Conservation (phyloP, 1,140 invertebrate species). For the Drosophila athabasca region DNA sequence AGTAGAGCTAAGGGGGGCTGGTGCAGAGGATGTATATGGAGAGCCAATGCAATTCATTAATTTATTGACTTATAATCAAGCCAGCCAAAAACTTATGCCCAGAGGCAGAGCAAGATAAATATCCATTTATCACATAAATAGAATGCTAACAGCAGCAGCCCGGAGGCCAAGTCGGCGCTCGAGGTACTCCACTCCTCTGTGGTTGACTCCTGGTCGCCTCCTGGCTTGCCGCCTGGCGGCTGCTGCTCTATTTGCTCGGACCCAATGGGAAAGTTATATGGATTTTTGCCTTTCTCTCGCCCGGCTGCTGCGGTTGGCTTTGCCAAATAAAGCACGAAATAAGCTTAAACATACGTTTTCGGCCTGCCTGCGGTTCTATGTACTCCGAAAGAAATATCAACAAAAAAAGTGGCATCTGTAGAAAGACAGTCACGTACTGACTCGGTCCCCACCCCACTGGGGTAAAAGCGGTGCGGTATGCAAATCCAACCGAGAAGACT, state of each 20-base stretch:
- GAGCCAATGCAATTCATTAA: constrained; percentile 68
- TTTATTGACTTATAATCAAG: constrained; percentile 77
- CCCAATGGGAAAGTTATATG: constrained; percentile 18
- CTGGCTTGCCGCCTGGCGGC: no score
- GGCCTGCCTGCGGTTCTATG: constrained; percentile 40
- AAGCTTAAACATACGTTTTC: constrained; percentile 56
- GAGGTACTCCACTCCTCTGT: constrained; percentile 23
- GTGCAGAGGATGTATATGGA: neutral
- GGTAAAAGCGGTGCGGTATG: constrained; percentile 31
- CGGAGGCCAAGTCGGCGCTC: constrained; percentile 2
- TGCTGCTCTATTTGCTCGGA: constrained; percentile 7
- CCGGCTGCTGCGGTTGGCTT: constrained; percentile 41
- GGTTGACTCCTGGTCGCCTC: neutral
- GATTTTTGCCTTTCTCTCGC: constrained; percentile 35
- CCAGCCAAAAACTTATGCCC: constrained; percentile 51
- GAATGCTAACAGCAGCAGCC: constrained; percentile 33
- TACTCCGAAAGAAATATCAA: constrained; percentile 28
- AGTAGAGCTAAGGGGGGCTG: constrained; percentile 26
- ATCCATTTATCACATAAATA: constrained; percentile 60
- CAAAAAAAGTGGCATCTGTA: constrained; percentile 21
- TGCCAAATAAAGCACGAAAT: constrained; percentile 53
- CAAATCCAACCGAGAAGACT: constrained; percentile 58
- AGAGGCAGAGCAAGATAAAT: constrained; percentile 52
- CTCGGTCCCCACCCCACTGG: constrained; percentile 1
- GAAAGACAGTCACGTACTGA: constrained; percentile 45